Evolutionary conservation across 2,888 invertebrate genomes (phyloP), one percentile per base, ranked within the genome.

Genomic region (Balanococcus diminutus): DNA sequence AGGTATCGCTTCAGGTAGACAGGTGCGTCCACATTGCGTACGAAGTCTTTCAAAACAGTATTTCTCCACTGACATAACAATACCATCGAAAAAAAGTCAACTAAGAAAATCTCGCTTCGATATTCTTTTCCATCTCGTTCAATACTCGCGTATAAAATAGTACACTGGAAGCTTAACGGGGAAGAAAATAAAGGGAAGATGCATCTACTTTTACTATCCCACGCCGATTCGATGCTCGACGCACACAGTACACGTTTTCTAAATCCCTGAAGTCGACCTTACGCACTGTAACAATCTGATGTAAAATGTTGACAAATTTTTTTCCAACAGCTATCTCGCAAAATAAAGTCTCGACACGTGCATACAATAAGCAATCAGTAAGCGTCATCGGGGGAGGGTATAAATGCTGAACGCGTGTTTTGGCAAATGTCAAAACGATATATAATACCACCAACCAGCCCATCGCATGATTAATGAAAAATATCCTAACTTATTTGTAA

Each of bases 261-360:
- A 67, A 56, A 51, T 67, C 61, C 61, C 61, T 1, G 16, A 28
- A 67, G 61, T 67, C 61, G 61, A 67, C 61, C 61, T 67, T 67
- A 67, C 61, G 61, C 61, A 67, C 22, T 1, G 28, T 25, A 11
- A 8, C 28, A 25, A 67, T 67, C 61, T 67, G 61, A 67, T 67
- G 61, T 9, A 67, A 67, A 67, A 67, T 28, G 61, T 67, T 67
- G 61, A 67, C 61, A 67, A 67, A 67, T 67, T 67, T 67, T 67
- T 67, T 67, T 28, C 11, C 61, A 25, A 28, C 11, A n/a, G 28
- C 9, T 28, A 67, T 67, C 61, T 25, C 1, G 22, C 1, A 67
- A 67, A 67, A 67, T 67, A 67, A 67, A 67, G 61, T 67, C 25
- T 25, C 25, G 61, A 25, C 61, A 67, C 61, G 61, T 67, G 61